Conservation (phyloP, 2,797 vertebrate genomes). For the Manis javanica region DNA sequence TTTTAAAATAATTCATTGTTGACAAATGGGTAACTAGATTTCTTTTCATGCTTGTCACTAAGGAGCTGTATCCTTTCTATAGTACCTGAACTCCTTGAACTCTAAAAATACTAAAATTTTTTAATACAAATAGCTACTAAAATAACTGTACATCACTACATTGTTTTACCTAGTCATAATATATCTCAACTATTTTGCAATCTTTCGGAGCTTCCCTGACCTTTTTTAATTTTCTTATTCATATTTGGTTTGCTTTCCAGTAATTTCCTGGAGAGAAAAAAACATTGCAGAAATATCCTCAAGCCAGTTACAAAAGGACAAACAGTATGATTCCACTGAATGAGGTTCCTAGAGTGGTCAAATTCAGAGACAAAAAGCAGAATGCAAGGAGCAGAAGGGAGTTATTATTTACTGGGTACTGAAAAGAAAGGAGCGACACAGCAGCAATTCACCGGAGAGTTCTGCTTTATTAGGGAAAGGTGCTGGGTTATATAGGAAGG, state of each 20-base stretch:
- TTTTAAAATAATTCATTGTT: conserved; percentile 68
- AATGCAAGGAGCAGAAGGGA: background rate
- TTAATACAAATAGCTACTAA: conserved; percentile 41
- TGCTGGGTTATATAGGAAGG: too few relatives aligned
- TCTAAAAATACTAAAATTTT: conserved; percentile 58
- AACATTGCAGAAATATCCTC: background rate
- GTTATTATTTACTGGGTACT: background rate
- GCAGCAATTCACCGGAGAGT: too few relatives aligned
- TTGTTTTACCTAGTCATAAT: background rate
- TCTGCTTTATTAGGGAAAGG: too few relatives aligned
- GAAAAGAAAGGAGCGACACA: too few relatives aligned
- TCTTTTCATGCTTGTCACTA: conserved; percentile 56
- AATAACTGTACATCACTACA: background rate
- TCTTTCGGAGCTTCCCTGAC: background rate
- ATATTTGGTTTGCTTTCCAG: background rate
- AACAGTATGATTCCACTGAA: background rate
- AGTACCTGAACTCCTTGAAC: conserved; percentile 6
- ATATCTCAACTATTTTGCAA: background rate
- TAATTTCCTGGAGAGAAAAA: background rate
- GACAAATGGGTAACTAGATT: conserved; percentile 37
- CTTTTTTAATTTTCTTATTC: background rate
- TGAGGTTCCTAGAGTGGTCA: background rate
- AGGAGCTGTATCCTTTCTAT: conserved; percentile 31
- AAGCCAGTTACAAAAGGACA: background rate
- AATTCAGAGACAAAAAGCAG: background rate